Evolutionary conservation across 2,113 vertebrate species (phyloP).

Genomic region (Stigmatopora argus): DNA sequence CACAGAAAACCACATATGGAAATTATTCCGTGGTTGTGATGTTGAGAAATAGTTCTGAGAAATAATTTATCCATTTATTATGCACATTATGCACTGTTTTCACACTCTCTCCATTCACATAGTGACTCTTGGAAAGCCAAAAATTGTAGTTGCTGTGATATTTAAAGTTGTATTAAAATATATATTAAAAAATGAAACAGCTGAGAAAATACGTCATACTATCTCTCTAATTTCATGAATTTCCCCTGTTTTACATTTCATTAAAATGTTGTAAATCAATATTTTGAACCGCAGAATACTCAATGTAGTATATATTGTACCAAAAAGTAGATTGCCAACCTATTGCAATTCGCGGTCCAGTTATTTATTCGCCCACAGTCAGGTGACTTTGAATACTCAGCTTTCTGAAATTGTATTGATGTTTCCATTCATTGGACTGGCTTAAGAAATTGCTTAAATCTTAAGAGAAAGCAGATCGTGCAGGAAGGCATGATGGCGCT

Average conservation of each 20-base stretch:
- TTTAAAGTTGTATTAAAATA: conserved; percentile 3
- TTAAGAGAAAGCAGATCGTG: too few species aligned
- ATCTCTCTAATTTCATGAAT: background rate
- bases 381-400: too few species aligned
- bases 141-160: conserved; percentile 26
- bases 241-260: background rate
- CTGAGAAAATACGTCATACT: background rate
- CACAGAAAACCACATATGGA: conserved; percentile 53
- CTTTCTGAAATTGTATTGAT: too few species aligned
- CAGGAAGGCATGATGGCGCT: too few species aligned
- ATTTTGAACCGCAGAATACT: background rate
- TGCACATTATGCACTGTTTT: conserved; percentile 60
- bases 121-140: conserved; percentile 29
- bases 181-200: background rate
- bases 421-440: too few species aligned
- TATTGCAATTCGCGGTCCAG: too few species aligned
- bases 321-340: too few species aligned
- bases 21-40: conserved; percentile 34
- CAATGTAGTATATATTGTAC: background rate
- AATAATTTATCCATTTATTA: conserved; percentile 61
- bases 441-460: too few species aligned
- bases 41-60: conserved; percentile 27
- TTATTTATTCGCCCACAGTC: too few species aligned
- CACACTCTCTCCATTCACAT: conserved; percentile 31
- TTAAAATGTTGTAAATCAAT: background rate